These are phyloP conservation scores for Ameiurus melas DNA, from an alignment of 2,113 vertebrate genomes.

Conservation along the genomic window DNA sequence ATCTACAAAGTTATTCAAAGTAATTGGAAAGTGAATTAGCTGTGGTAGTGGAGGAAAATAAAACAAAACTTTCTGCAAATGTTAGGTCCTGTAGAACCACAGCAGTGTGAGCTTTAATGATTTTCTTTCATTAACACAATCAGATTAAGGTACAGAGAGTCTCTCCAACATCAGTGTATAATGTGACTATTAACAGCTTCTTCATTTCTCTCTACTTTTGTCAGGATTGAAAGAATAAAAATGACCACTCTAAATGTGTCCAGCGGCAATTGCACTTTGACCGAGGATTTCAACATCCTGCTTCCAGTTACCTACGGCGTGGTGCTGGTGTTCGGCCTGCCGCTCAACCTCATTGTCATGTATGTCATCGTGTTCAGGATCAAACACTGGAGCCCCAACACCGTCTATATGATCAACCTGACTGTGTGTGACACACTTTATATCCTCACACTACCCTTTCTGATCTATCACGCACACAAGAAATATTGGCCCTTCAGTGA, in stretches of 20 bases:
- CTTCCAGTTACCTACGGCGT: constrained; percentile 85
- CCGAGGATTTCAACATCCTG: constrained; percentile 87
- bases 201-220: not conserved
- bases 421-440: constrained; percentile 86
- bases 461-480: constrained; percentile 83
- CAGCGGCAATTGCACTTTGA: constrained; percentile 73
- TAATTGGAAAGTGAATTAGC: not conserved
- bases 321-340: constrained; percentile 85
- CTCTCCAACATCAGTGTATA: not conserved
- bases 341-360: constrained; percentile 81
- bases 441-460: constrained; percentile 87
- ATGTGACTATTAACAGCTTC: not conserved
- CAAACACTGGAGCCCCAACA: constrained; percentile 89
- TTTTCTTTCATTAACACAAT: not conserved
- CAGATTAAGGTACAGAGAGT: not conserved
- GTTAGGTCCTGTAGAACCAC: not conserved
- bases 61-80: not conserved
- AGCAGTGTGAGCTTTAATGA: not conserved
- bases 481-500: constrained; percentile 92
- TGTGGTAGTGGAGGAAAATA: not conserved
- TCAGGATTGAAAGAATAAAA: constrained; percentile 47
- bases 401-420: constrained; percentile 96
- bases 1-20: not conserved
- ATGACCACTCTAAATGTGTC: constrained; percentile 56
- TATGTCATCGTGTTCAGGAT: constrained; percentile 86